These are phyloP conservation scores for Phengaris alcon DNA, from an alignment of 2,888 invertebrate species.

Conservation along the genomic window DNA sequence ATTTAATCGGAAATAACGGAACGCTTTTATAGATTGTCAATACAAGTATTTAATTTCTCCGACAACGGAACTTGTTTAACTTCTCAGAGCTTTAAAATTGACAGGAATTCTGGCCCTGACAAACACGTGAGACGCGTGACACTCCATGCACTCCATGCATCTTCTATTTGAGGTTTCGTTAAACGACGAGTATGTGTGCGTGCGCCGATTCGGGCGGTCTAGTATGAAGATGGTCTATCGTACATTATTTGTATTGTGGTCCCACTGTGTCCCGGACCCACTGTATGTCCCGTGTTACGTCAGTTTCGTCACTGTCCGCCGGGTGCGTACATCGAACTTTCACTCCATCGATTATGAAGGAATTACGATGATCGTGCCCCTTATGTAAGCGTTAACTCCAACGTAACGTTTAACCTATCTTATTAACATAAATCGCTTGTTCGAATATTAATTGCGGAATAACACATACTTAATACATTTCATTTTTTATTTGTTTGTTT, in stretches of 20 bases:
- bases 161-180: no score
- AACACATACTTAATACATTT: not conserved
- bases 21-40: no score
- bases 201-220: no score
- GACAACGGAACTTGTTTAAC: no score
- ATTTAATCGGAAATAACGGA: no score
- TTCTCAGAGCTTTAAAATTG: no score
- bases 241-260: not conserved
- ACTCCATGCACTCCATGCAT: no score
- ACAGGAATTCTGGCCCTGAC: not conserved
- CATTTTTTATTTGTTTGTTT: not conserved
- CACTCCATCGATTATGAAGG: slow-evolving; percentile 25
- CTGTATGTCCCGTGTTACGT: slow-evolving; percentile 7
- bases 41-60: no score
- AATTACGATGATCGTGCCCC: slow-evolving; percentile 23
- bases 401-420: slow-evolving; percentile 15
- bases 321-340: not conserved
- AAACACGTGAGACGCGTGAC: no score
- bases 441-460: slow-evolving; percentile 8
- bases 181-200: no score
- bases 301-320: slow-evolving; percentile 11
- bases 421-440: slow-evolving; percentile 16
- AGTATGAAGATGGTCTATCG: no score
- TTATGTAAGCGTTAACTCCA: slow-evolving; percentile 18
- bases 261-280: slow-evolving; percentile 5